Base-by-base conservation (phyloP, 1,140 invertebrate species). In the Platyscapa corneri region DNA sequence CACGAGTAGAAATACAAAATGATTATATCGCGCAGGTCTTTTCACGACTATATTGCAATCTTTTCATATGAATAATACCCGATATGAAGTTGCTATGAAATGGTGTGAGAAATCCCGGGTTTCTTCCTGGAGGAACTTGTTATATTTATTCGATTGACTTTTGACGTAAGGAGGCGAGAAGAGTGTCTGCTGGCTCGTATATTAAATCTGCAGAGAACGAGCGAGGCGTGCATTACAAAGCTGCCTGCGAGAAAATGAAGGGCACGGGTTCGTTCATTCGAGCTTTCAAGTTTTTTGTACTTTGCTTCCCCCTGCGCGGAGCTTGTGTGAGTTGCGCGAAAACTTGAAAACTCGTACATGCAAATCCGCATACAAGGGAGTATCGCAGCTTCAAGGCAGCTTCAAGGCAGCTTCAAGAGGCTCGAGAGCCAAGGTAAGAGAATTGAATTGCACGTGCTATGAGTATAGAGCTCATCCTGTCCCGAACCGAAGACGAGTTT, bases 61-160 rank as follows among this genome's bases (percentile, higher is more conserved):
- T n/a, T 74, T 74, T 42, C 37, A n/a, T 27, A 42, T 42, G 70
- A 74, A 74, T 74, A 74, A 42, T 42, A 42, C 10, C 42, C 20
- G 70, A 16, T 10, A 42, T 42, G 20, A 20, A 42, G 70, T 27
- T 42, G 27, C 3, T 74, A 18, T 10, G 39, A 39, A 42, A 5
- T 37, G 34, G 10, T 3, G 20, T 20, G 37, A 46, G 23, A 12
- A 30, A n/a, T 46, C 1, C 39, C 18, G 3, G 27, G 20, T 75
- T 1, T 34, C 6, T 77, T 18, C 56, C 3, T 20, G 37, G 18
- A 79, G 37, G n/a, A 74, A 72, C 42, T 56, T 30, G 42, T 75
- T 49, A 85, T 65, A 81, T 80, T 85, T 85, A 85, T 85, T 85
- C 67, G 84, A 85, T 85, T 85, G 65, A 53, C 46, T 20, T n/a